Base-by-base conservation (phyloP, 92 coral and sea anemone species). In the Ricordea florida region DNA sequence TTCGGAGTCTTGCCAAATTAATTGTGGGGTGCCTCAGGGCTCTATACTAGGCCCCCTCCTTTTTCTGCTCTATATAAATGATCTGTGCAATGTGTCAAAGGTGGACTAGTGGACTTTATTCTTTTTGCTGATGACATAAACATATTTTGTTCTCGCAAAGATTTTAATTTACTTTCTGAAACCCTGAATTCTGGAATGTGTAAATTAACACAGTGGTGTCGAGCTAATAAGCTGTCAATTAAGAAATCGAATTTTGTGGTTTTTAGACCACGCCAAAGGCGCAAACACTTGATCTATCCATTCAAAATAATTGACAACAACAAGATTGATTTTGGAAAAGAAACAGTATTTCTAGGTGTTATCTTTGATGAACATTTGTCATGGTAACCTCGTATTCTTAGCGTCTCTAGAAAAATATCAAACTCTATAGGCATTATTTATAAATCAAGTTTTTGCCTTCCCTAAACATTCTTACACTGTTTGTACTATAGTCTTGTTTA, bases 351-450 rank as follows among this genome's bases (percentile, higher is more conserved):
- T 48, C 29, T 45, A 45, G 46, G 74, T 44, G 59, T 67, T 15
- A 71, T 52, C 25, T 25, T 71, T 2, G 78, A 71, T 55, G 78
- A 71, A 27, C 25, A 56, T 71, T 32, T 71, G 66, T 27, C 78
- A 21, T 71, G 78, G 66, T 51, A 71, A 55, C 57, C 78, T 23
- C 75, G 48, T 13, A 42, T 74, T 46, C 24, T 52, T 35, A 41
- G 29, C 33, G 82, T 76, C 25, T 35, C 63, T 20, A 44, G 82
- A 21, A 76, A 76, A 45, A 33, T 28, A 10, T 72, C 57, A 15
- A 72, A 57, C 32, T 76, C 82, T 4, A 34, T 75, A 42, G 82
- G 82, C 15, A 75, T 75, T 6, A 61, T 45, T 16, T n/a, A n/a
- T n/a, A n/a, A n/a, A n/a, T n/a, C n/a, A n/a, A n/a, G n/a, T n/a